Evolutionary conservation across 2,113 vertebrate genomes (phyloP).

Genomic region (Phodopus roborovskii): DNA sequence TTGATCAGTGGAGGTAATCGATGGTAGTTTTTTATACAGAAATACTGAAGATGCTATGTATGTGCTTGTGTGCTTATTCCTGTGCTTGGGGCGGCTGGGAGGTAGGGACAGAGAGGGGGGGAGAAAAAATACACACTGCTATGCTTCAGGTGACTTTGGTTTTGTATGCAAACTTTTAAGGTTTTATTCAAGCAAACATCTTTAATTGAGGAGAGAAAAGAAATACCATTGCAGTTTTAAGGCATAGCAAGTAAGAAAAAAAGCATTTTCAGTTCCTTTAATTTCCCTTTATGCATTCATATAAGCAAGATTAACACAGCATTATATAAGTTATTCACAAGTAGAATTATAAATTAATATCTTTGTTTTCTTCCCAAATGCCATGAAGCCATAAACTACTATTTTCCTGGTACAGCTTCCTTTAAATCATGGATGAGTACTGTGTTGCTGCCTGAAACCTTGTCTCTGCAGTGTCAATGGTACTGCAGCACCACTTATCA

Average conservation of each 20-base stretch:
- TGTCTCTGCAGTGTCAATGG: neutral
- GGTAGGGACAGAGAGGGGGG: neutral
- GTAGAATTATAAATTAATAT: neutral
- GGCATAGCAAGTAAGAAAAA: neutral
- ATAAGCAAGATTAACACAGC: neutral
- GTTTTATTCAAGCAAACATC: neutral
- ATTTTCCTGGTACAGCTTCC: neutral
- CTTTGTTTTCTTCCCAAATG: neutral
- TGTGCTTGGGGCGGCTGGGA: neutral
- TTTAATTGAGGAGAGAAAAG: neutral
- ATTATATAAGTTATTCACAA: neutral
- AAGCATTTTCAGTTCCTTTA: neutral
- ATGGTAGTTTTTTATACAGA: neutral
- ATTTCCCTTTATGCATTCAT: neutral
- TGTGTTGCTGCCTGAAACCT: neutral
- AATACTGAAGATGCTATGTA: neutral
- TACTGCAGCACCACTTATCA: neutral
- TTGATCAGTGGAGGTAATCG: neutral
- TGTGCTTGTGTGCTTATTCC: neutral
- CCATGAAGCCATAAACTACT: neutral
- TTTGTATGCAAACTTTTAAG: neutral
- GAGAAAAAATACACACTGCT: neutral
- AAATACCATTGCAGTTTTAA: neutral
- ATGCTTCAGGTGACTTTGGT: neutral
- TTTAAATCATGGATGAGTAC: neutral